A percentile compares a stretch with the other conserved stretches of the same genome.
These are phyloP conservation scores for Lucinisca nassula DNA, from an alignment of 2,888 invertebrate species.

Conservation along the genomic window DNA sequence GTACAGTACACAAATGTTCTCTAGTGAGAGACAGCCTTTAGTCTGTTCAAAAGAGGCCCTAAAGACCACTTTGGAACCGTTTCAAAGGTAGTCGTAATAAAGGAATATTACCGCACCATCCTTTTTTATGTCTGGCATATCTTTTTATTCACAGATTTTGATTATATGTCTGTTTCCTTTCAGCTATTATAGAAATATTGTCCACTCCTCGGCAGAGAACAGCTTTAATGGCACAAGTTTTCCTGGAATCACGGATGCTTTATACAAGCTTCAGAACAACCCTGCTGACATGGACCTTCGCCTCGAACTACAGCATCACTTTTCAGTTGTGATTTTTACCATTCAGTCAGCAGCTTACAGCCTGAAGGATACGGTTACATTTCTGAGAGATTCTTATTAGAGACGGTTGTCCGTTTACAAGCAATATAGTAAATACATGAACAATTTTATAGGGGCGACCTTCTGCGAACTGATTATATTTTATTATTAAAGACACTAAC, in stretches of 20 bases:
- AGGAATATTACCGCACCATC: too few relatives aligned
- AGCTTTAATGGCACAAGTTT: slow-evolving; percentile 43
- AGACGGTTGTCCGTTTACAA: neutral
- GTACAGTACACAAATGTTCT: too few relatives aligned
- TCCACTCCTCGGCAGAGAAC: slow-evolving; percentile 51
- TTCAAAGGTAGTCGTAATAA: too few relatives aligned
- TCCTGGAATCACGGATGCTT: slow-evolving; percentile 58
- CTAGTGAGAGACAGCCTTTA: too few relatives aligned
- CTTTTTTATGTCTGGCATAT: too few relatives aligned
- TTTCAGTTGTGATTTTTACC: slow-evolving; percentile 62
- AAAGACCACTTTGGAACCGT: too few relatives aligned
- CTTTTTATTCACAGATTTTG: too few relatives aligned
- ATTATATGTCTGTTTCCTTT: neutral
- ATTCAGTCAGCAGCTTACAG: slow-evolving; percentile 66
- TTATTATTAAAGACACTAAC: too few relatives aligned
- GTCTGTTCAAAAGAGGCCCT: too few relatives aligned
- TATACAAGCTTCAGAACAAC: slow-evolving; percentile 38
- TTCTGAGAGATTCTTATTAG: slow-evolving; percentile 37
- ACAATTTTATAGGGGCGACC: too few relatives aligned
- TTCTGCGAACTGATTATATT: too few relatives aligned
- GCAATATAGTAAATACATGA: too few relatives aligned
- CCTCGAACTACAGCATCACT: slow-evolving; percentile 59
- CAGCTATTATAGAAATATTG: slow-evolving; percentile 46
- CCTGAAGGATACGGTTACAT: slow-evolving; percentile 43
- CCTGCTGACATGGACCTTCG: slow-evolving; percentile 22